These are phyloP conservation scores for Scolopax rusticola DNA, from an alignment of 2,797 vertebrate genomes.

Conservation along the genomic window DNA sequence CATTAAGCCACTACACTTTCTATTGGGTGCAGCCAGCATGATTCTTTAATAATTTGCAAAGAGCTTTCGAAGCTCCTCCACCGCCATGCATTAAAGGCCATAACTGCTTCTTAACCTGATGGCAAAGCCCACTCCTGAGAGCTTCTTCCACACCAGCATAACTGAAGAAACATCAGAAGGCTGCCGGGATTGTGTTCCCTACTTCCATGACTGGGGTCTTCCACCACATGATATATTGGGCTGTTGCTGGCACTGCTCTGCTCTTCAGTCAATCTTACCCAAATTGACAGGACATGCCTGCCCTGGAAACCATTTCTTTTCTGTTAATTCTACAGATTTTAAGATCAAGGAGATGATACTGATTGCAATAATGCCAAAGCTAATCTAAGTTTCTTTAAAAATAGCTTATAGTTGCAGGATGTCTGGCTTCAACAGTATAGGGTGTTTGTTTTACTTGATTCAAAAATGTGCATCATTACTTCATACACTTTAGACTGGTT, in stretches of 20 bases:
- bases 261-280: background rate
- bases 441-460: background rate
- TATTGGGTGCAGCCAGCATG: background rate
- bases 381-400: background rate
- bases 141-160: background rate
- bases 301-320: background rate
- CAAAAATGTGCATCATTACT: background rate
- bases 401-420: background rate
- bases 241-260: background rate
- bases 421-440: background rate
- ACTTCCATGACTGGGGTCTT: background rate
- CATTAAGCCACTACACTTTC: background rate
- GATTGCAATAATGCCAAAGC: background rate
- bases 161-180: background rate
- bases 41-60: background rate
- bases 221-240: background rate
- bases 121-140: background rate
- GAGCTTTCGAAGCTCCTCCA: background rate
- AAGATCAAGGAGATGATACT: background rate
- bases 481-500: background rate
- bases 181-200: rapidly evolving
- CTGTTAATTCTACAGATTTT: background rate
- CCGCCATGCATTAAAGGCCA: background rate
- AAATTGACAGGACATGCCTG: background rate
- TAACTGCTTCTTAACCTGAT: background rate